phyloP scores from a whole-genome alignment of 2,888 invertebrate genomes.

The Choristoneura rosaceana region DNA sequence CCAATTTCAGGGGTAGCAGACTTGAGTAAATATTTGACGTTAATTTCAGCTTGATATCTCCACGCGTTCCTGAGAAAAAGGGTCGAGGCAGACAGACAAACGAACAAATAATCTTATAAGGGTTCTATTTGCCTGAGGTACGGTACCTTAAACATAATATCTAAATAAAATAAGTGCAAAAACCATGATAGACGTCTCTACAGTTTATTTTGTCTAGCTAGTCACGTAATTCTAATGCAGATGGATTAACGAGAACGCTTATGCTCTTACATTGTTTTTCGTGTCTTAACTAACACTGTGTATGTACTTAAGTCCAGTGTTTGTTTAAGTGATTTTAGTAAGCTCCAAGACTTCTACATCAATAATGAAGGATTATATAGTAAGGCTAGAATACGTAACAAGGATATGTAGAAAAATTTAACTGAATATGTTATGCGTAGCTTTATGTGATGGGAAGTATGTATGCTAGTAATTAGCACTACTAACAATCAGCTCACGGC shows the following conservation, averaged over 20 bases:
- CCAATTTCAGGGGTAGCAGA: no score
- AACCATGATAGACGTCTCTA: neutral
- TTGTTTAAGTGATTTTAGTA: conserved; percentile 5
- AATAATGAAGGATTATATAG: neutral
- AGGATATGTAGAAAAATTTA: neutral
- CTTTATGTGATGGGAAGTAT: neutral
- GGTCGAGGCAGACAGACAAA: no score
- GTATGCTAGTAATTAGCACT: neutral
- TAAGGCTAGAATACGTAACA: neutral
- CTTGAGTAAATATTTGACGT: no score
- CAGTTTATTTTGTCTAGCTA: conserved; percentile 3
- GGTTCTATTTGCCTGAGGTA: no score
- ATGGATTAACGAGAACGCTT: conserved; percentile 12
- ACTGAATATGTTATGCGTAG: no score
- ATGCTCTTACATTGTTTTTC: conserved; percentile 5
- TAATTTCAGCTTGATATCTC: no score
- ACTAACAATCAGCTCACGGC: conserved; percentile 7
- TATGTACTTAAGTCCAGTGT: conserved; percentile 5
- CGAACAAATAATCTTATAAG: no score
- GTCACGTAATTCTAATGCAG: conserved; percentile 6
- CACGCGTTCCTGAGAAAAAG: no score
- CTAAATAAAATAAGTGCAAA: neutral
- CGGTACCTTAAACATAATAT: no score
- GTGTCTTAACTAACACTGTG: neutral
- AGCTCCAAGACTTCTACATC: neutral